Base-by-base conservation (phyloP, 2,888 invertebrate species). In the Ceraclea dissimilis region DNA sequence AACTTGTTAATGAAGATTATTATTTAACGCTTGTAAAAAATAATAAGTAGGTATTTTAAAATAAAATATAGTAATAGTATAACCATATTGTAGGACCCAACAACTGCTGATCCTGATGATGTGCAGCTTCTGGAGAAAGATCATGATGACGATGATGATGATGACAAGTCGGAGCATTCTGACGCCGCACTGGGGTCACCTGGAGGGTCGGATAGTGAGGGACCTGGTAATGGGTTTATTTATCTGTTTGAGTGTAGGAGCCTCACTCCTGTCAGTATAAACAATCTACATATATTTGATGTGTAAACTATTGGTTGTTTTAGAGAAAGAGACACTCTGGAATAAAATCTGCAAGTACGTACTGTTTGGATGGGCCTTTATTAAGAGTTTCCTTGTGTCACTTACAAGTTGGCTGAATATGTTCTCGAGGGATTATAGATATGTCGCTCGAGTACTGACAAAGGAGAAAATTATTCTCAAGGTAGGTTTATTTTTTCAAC, bases 401-500 rank as follows among this genome's bases (percentile, higher is more conserved):
- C 67, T 91, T 52, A 94, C 93, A 2, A 82, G 82, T 54, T 83
- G 88, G 65, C 76, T 97, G 56, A 93, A 97, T 76, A 82, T 81
- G 65, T 86, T 91, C 66, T 98, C 98, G 0, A 81, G 89, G 54
- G 96, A 98, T 71, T 97, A 97, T 73, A 83, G 98, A 67, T 95
- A 94, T 69, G 93, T 99, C 0, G 89, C 96, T 20, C 85, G 86
- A 63, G 89, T 93, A 22, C 79, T 99, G 54, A 84, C 88, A 0
- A 82, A 86, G 59, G 98, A 99, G 69, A 96, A 96, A 74, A 89
- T 86, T 70, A 74, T 83, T 55, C 74, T 96, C 1, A 96, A 94
- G 82, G 93, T 90, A 71, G 10, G n/a, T n/a, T n/a, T n/a, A n/a
- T n/a, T n/a, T n/a, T n/a, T n/a, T n/a, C n/a, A n/a, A n/a, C n/a